A percentile compares a stretch with the other conserved stretches of the same genome.
These are phyloP conservation scores for Sphaerodactylus townsendi DNA, from an alignment of 2,113 vertebrate species.

Conservation along the genomic window DNA sequence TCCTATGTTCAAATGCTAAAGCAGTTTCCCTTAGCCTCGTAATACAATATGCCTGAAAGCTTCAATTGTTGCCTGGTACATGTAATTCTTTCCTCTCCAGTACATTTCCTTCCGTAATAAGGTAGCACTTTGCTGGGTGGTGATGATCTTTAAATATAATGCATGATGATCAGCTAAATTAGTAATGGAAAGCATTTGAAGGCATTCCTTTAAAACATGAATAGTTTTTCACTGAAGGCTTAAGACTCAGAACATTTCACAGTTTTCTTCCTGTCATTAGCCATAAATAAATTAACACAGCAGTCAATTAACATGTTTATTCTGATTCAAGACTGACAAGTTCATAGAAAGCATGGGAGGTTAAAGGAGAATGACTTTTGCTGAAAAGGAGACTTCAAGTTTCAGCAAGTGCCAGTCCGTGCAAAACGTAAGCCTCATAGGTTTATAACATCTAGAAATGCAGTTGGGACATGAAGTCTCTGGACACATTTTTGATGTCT, in stretches of 20 bases:
- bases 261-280: conserved; percentile 53
- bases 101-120: conserved; percentile 49
- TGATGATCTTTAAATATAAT: conserved; percentile 68
- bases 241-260: conserved; percentile 46
- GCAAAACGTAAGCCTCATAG: conserved; percentile 45
- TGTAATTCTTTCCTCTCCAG: conserved; percentile 61
- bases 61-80: conserved; percentile 52
- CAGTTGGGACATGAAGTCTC: background rate
- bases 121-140: conserved; percentile 48
- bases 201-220: conserved; percentile 51
- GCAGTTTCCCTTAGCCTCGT: conserved; percentile 56
- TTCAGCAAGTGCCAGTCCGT: conserved; percentile 45
- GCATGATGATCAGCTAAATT: conserved; percentile 57
- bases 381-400: conserved; percentile 54
- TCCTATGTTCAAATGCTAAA: conserved; percentile 67
- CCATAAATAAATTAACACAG: conserved; percentile 67
- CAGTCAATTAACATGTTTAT: conserved; percentile 57
- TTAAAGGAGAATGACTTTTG: conserved; percentile 55
- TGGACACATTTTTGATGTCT: conserved; percentile 7
- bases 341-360: conserved; percentile 50
- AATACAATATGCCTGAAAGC: conserved; percentile 64
- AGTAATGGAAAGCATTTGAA: conserved; percentile 62
- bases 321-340: conserved; percentile 60
- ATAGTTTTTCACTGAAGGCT: conserved; percentile 49
- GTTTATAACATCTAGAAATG: conserved; percentile 56